Base-by-base conservation (phyloP, 1,140 invertebrate species). In the Drosophila bipectinata region DNA sequence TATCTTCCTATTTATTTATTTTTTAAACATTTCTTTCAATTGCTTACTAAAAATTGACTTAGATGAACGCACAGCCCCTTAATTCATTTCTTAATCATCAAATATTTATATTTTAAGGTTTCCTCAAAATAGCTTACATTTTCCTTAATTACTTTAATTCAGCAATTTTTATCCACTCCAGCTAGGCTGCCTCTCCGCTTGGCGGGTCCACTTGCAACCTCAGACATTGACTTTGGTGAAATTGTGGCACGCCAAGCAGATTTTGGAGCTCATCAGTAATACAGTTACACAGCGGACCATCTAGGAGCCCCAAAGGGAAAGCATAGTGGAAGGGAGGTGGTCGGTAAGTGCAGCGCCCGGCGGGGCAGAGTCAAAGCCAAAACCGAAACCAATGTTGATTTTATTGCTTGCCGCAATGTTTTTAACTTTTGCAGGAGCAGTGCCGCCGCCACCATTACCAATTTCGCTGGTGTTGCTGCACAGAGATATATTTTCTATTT, bases 331-430 rank as follows among this genome's bases (percentile, higher is more conserved):
- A 4, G 1, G 32, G 15, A 21, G 32, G 32, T 30, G 10, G 10
- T 9, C 3, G 48, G 49, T 34, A 69, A 69, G 51, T 48, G 49
- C 34, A 48, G 39, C 37, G 21, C 61, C 52, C 26, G 55, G 62
- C 39, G 21, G 21, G 47, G 14, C 60, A 49, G 44, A 56, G 47
- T 74, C 66, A 60, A 69, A 85, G 66, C 81, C 56, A 61, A 67
- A 76, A 60, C 72, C 72, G 47, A 75, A 77, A 62, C 74, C 51
- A 78, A 85, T 85, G 82, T 74, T 85, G 82, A 82, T 85, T 85
- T 85, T 85, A 85, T 87, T 85, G 78, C 82, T 74, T 72, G 74
- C 83, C 83, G 82, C 82, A 85, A 85, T 85, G 82, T 85, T 85
- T 75, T 85, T 85, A 85, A 85, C 82, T 87, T 82, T 78, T 82